Percentiles rank a stretch among this genome's conserved stretches.
Conservation (phyloP, 2,797 vertebrate species). For the Vespertilio murinus region DNA sequence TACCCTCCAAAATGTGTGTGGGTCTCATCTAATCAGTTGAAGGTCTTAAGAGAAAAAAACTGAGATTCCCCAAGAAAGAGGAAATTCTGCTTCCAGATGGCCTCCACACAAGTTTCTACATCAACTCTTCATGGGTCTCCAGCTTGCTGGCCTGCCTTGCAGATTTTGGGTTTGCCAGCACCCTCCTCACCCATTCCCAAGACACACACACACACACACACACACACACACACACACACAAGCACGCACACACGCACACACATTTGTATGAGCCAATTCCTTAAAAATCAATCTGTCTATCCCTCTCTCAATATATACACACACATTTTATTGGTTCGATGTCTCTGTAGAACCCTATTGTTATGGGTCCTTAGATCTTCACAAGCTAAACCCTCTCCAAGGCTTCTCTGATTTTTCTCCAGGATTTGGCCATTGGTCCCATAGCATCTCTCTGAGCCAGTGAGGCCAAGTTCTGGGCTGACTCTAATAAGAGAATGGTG, state of each 20-base stretch:
- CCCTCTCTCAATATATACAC: background rate
- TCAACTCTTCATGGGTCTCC: background rate
- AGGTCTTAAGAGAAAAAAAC: background rate
- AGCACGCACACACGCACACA: too few relatives aligned
- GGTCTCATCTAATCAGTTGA: background rate
- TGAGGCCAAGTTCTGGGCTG: too few relatives aligned
- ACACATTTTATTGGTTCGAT: background rate
- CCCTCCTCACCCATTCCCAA: background rate
- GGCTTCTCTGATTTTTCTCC: background rate
- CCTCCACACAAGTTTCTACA: background rate
- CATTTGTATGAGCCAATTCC: background rate
- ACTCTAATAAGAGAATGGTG: too few relatives aligned
- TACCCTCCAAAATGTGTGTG: background rate
- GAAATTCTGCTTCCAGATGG: background rate
- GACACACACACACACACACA: too few relatives aligned
- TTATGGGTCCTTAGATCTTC: background rate
- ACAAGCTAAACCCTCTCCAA: background rate
- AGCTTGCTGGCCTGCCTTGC: background rate
- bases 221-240: too few relatives aligned
- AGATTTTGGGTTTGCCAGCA: background rate
- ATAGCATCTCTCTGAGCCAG: background rate
- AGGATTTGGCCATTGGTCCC: background rate
- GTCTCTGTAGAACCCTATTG: background rate
- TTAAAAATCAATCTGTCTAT: background rate
- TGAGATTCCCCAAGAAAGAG: background rate